phyloP scores from a whole-genome alignment of 2,888 invertebrate species.

The Epicampocera succincta region DNA sequence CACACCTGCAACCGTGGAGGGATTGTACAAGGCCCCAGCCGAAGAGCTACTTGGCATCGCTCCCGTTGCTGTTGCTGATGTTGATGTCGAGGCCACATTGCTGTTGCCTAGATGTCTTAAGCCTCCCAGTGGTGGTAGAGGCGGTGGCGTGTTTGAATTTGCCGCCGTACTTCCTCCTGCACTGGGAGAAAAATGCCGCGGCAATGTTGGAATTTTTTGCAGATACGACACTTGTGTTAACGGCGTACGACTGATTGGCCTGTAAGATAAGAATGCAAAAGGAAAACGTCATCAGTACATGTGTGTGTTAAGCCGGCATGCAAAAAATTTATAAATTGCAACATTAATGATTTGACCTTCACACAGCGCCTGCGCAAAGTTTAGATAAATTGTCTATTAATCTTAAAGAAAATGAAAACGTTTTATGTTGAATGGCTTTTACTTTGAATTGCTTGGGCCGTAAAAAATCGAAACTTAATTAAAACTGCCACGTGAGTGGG shows the following conservation, averaged over 20 bases:
- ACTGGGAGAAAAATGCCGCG: conserved; percentile 79
- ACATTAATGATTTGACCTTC: conserved; percentile 72
- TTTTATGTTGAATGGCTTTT: conserved; percentile 16
- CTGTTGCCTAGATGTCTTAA: conserved; percentile 64
- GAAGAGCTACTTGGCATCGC: conserved; percentile 79
- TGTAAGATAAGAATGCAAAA: conserved; percentile 69
- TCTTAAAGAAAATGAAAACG: conserved; percentile 24
- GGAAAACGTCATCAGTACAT: conserved; percentile 7
- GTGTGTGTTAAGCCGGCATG: background rate
- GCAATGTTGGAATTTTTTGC: conserved; percentile 80
- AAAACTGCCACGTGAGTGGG: conserved; percentile 72
- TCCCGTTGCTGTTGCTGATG: conserved; percentile 55
- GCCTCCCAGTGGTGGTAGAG: conserved; percentile 59
- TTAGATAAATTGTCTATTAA: conserved; percentile 35
- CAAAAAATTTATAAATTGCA: conserved; percentile 31
- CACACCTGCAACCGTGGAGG: conserved; percentile 75
- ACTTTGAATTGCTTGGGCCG: conserved; percentile 62
- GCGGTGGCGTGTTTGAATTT: conserved; percentile 64
- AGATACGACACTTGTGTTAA: conserved; percentile 80
- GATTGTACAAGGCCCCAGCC: conserved; percentile 77
- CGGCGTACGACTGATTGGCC: conserved; percentile 80
- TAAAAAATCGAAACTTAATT: conserved; percentile 78
- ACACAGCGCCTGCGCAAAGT: conserved; percentile 16
- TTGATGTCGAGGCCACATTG: conserved; percentile 55
- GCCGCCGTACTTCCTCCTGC: conserved; percentile 61